Percentiles rank a stretch among this genome's conserved stretches.
phyloP scores from a whole-genome alignment of 2,113 vertebrate species.

The Megaceryle maxima region DNA sequence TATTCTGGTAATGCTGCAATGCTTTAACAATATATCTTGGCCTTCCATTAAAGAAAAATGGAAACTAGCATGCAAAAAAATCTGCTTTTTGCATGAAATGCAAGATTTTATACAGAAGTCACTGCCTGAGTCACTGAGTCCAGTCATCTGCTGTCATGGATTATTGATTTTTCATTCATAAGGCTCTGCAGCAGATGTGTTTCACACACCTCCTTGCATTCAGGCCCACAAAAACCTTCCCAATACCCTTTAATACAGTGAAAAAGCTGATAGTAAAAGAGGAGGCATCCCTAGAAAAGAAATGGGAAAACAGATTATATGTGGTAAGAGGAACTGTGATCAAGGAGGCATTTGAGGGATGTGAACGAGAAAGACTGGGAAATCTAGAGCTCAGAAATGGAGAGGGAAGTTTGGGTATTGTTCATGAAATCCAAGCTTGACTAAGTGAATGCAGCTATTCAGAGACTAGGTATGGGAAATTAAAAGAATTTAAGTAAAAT shows the following conservation, averaged over 20 bases:
- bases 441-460: neutral
- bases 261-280: neutral
- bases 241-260: neutral
- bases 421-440: neutral
- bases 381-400: neutral
- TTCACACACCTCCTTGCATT: neutral
- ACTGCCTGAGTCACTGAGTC: neutral
- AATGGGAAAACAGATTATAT: neutral
- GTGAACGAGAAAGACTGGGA: neutral
- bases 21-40: neutral
- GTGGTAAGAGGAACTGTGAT: neutral
- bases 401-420: neutral
- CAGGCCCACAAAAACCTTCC: neutral
- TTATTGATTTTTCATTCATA: neutral
- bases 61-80: neutral
- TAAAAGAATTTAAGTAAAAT: constrained; percentile 40
- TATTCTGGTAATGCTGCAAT: neutral
- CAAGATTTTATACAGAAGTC: neutral
- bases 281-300: neutral
- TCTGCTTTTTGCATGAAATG: neutral
- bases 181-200: neutral
- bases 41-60: neutral
- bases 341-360: neutral
- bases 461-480: neutral
- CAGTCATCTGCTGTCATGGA: neutral